These are phyloP conservation scores for Drosophila sulfurigaster DNA, from an alignment of 1,140 invertebrate species.

Conservation along the genomic window DNA sequence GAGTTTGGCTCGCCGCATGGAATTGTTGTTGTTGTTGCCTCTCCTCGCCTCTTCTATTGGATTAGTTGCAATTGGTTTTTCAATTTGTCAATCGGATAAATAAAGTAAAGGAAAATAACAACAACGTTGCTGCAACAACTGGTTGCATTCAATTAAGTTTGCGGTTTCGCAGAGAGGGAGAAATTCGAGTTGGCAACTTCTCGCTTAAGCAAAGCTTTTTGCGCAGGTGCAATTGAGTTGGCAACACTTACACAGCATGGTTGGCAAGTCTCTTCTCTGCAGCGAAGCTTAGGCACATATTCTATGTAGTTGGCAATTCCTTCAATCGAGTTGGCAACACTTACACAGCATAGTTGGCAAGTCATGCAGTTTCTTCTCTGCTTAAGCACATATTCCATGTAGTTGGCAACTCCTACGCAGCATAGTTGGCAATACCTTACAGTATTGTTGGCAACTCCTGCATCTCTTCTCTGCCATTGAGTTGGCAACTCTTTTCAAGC, in stretches of 20 bases:
- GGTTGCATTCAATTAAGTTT: conserved; percentile 5
- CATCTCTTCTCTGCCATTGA: neutral
- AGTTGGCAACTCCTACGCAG: neutral
- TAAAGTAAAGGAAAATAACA: conserved; percentile 4
- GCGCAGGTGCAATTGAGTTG: too few relatives aligned
- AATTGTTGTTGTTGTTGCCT: conserved; percentile 3
- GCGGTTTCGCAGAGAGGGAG: neutral
- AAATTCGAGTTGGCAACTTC: neutral
- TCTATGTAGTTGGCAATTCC: too few relatives aligned
- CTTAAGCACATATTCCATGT: neutral
- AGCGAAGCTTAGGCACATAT: too few relatives aligned
- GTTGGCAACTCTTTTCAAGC: neutral
- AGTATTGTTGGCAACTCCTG: conserved; percentile 3
- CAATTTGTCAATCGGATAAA: conserved; percentile 44
- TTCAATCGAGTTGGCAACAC: too few relatives aligned
- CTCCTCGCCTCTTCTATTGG: conserved; percentile 7
- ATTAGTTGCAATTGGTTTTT: conserved; percentile 47
- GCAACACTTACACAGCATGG: too few relatives aligned
- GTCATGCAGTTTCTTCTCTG: neutral
- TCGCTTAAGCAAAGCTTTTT: neutral
- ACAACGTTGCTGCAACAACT: conserved; percentile 14
- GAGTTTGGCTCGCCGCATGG: conserved; percentile 56
- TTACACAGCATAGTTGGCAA: too few relatives aligned
- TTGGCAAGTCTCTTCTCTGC: too few relatives aligned
- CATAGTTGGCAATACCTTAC: conserved; percentile 17